Base-by-base conservation (phyloP, 92 coral and sea anemone genomes). In the Plumapathes pennacea region DNA sequence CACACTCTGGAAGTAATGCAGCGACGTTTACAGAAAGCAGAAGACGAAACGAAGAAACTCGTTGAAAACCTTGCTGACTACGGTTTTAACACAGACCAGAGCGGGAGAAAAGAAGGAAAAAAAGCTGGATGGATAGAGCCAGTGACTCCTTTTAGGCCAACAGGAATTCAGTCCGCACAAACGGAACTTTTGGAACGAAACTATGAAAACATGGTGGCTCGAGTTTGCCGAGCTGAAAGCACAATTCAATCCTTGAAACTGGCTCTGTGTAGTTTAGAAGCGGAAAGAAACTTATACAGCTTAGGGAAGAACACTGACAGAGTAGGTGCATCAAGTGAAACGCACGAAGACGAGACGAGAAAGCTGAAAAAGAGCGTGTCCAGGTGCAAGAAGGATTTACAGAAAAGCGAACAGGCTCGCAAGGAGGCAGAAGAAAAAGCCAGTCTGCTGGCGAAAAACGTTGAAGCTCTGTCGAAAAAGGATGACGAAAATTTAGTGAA, bases 161-260 rank as follows among this genome's bases (percentile, higher is more conserved):
- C 50, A 41, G 48, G 66, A 39, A 38, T 72, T 13, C 60, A 55
- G 10, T 74, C 80, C 8, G 78, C 84, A 25, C 89, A 91, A 60
- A 62, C 76, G 18, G 96, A 88, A 52, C 44, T 78, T 29, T 75
- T 91, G 29, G 86, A 91, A 34, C 84, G 82, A 45, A 88, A 91
- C 38, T 91, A 91, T 47, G 96, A 91, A 33, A 81, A 64, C 53
- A 71, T 91, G 88, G 97, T 91, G 18, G 47, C 96, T 2, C 72
- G 97, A 39, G 97, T 91, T 67, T 91, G 97, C 51, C 86, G 97
- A 9, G 85, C 96, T 7, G 97, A 91, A 67, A 91, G 97, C 60
- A 91, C 96, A 9, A 89, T 91, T 24, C 97, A 91, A 46, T 91
- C 97, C 1, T 63, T 91, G 68, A 91, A 91, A 71, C 87, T 91